phyloP scores from a whole-genome alignment of 1,140 invertebrate species.

The Drosophila pallidifrons region DNA sequence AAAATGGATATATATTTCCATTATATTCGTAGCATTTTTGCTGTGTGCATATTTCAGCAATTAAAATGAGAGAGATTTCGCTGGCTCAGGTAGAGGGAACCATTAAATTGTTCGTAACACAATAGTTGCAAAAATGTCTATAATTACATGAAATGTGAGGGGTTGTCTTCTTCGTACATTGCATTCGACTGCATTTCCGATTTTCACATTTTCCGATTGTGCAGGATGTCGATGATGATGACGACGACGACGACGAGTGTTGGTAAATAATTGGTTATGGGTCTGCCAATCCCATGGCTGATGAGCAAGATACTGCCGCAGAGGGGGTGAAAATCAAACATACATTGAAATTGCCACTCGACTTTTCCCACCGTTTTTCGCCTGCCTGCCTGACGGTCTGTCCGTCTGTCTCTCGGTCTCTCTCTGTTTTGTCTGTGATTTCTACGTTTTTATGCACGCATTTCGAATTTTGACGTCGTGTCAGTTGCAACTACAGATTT shows the following conservation, averaged over 20 bases:
- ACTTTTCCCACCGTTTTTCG: constrained; percentile 50
- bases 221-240: constrained; percentile 1
- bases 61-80: constrained; percentile 54
- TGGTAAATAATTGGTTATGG: constrained; percentile 80
- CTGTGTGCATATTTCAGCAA: constrained; percentile 18
- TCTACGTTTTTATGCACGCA: constrained; percentile 76
- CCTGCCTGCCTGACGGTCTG: background rate
- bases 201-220: constrained; percentile 52
- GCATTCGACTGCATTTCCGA: constrained; percentile 68
- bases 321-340: constrained; percentile 49
- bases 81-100: constrained; percentile 62
- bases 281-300: constrained; percentile 34
- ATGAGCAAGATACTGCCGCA: background rate
- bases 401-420: constrained; percentile 12
- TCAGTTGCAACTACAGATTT: constrained; percentile 65
- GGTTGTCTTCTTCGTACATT: constrained; percentile 57
- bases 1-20: constrained; percentile 3
- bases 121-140: constrained; percentile 77
- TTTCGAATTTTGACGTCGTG: constrained; percentile 73
- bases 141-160: constrained; percentile 66
- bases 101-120: constrained; percentile 75
- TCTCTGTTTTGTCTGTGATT: constrained; percentile 51
- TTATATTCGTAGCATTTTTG: constrained; percentile 6
- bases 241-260: constrained; percentile 47
- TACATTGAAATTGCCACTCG: constrained; percentile 49